Evolutionary conservation across 2,113 vertebrate species (phyloP).

Genomic region (Heliornis fulica): DNA sequence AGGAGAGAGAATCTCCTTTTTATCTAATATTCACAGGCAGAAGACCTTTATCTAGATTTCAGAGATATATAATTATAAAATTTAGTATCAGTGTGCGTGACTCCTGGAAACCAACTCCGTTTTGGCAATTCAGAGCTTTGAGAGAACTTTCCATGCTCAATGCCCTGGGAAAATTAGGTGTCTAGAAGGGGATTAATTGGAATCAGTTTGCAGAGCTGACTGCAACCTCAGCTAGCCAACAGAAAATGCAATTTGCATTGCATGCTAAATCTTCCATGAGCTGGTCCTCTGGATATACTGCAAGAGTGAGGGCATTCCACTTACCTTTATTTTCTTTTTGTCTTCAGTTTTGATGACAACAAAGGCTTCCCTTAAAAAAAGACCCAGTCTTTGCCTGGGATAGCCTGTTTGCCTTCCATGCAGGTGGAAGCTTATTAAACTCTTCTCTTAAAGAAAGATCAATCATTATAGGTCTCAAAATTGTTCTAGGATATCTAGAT

Average conservation of each 20-base stretch:
- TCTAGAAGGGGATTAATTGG: background rate
- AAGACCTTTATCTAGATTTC: background rate
- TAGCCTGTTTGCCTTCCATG: background rate
- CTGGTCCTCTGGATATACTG: background rate
- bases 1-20: background rate
- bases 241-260: background rate
- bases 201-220: background rate
- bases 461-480: background rate
- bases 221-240: background rate
- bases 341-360: background rate
- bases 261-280: background rate
- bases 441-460: background rate
- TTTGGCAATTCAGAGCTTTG: background rate
- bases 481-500: background rate
- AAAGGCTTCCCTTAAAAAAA: background rate
- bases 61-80: background rate
- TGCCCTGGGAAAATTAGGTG: background rate
- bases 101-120: background rate
- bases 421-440: background rate
- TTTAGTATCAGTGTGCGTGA: background rate
- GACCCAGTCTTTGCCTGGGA: background rate
- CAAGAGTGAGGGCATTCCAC: background rate
- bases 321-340: accelerated
- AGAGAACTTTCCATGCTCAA: background rate
- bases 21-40: background rate